These are phyloP conservation scores for Eurytoma californica DNA, from an alignment of 2,888 invertebrate genomes.

Conservation along the genomic window DNA sequence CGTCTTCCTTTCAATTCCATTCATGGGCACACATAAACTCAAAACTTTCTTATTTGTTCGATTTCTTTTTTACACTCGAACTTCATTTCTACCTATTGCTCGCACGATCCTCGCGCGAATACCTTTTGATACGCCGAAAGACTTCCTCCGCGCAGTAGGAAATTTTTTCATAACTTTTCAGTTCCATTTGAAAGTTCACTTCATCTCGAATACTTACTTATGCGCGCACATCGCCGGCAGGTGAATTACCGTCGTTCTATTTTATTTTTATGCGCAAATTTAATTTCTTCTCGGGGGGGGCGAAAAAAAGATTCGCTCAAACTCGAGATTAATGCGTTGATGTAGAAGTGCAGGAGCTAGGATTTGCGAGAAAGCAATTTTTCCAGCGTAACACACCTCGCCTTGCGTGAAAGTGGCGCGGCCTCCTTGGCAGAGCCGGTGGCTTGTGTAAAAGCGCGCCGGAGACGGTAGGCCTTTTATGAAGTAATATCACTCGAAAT, in stretches of 20 bases:
- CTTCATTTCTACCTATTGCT: conserved; percentile 20
- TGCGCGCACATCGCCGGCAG: too few species aligned
- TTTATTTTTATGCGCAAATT: neutral
- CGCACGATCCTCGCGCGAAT: neutral
- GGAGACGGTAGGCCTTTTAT: conserved; percentile 53
- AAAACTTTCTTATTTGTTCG: conserved; percentile 32
- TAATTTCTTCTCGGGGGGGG: neutral
- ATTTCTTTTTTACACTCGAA: conserved; percentile 36
- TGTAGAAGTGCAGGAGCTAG: too few species aligned
- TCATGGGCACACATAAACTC: conserved; percentile 38
- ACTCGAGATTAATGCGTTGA: too few species aligned
- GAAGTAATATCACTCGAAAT: conserved; percentile 62
- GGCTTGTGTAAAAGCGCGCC: neutral
- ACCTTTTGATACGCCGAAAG: conserved; percentile 36
- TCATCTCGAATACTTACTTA: neutral
- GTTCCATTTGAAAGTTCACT: neutral
- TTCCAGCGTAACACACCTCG: too few species aligned
- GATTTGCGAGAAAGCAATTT: too few species aligned
- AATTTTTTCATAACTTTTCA: conserved; percentile 15
- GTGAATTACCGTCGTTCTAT: neutral
- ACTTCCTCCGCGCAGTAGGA: neutral
- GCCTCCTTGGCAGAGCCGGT: too few species aligned
- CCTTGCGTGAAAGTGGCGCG: too few species aligned
- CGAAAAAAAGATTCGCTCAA: too few species aligned
- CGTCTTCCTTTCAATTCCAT: conserved; percentile 8